Evolutionary conservation across 2,888 invertebrate genomes (phyloP), one percentile per base, ranked within the genome.

Genomic region (Eristalis pertinax): DNA sequence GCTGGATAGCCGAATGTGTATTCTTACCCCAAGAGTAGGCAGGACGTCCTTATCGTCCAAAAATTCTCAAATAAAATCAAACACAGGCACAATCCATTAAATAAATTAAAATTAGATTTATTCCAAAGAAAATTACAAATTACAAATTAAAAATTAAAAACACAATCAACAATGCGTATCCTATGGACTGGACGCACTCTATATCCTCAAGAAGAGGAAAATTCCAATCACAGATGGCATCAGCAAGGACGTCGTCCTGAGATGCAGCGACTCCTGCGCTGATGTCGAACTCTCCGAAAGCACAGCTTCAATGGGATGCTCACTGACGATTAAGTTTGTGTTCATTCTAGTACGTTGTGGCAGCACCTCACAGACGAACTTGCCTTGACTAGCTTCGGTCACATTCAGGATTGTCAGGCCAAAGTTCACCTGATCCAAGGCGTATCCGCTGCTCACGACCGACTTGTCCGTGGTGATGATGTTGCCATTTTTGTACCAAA

Each of bases 251-350:
- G 58, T 63, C 19, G 70, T 38, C 4, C 62, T 76, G 22, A 69
- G 73, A 19, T 84, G 24, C 11, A 84, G 32, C 22, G 84, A 84
- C 0, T 87, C 79, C 22, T 89, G 88, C 7, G 88, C 89, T 0
- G 91, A 91, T 10, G 58, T 90, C 3, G 91, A 90, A 78, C 91
- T 91, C 82, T 92, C 92, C 24, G 91, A 90, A 8, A 88, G 85
- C 15, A 90, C 90, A 64, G 89, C 89, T 35, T 91, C 91, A 58
- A 91, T 70, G 29, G 90, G 89, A 26, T 90, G 89, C 26, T 84
- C 84, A 22, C 65, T 80, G 10, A 91, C 80, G 4, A 78, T 24
- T 32, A 91, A 84, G 24, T 89, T 89, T 1, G 86, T 90, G 35
- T 86, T 77, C 11, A 89, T 35, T 11, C 38, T 62, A 8, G 90